Percentiles rank a stretch among this genome's conserved stretches.
Evolutionary conservation across 35 echinoderm and acorn worm species (phyloP).

Genomic region (Lytechinus pictus): DNA sequence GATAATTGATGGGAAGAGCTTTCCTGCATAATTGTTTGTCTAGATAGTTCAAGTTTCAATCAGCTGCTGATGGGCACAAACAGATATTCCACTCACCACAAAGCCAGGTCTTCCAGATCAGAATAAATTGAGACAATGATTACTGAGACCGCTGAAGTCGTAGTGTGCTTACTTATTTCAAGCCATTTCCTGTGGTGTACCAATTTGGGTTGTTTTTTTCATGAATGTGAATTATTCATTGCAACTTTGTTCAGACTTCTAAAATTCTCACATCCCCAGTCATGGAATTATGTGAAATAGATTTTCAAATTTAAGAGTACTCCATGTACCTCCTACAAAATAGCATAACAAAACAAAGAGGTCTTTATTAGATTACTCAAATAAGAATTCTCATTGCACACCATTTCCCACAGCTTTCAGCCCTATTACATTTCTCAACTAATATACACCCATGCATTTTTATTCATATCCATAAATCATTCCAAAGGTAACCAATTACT

Average conservation of each 20-base stretch:
- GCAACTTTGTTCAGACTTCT: neutral
- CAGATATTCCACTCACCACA: constrained; percentile 21
- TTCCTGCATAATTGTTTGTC: constrained; percentile 26
- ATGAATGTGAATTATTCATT: neutral
- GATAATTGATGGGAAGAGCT: constrained; percentile 18
- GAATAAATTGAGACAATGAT: constrained; percentile 29
- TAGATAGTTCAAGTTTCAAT: constrained; percentile 35
- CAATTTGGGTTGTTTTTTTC: neutral
- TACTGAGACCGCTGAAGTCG: neutral
- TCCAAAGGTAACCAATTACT: too few species aligned
- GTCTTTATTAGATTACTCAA: too few species aligned
- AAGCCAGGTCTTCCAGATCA: neutral
- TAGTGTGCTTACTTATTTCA: neutral
- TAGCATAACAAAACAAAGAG: too few species aligned
- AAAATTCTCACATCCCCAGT: neutral
- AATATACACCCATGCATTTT: too few species aligned
- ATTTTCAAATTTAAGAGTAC: neutral
- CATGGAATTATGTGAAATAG: neutral
- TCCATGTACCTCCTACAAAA: too few species aligned
- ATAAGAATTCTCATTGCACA: too few species aligned
- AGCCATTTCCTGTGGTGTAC: constrained; percentile 4
- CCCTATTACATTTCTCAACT: too few species aligned
- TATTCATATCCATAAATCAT: too few species aligned
- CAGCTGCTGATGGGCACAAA: constrained; percentile 25
- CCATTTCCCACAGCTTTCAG: too few species aligned